These are phyloP conservation scores for Eupristina koningsbergeri DNA, from an alignment of 1,140 invertebrate genomes.

Conservation along the genomic window DNA sequence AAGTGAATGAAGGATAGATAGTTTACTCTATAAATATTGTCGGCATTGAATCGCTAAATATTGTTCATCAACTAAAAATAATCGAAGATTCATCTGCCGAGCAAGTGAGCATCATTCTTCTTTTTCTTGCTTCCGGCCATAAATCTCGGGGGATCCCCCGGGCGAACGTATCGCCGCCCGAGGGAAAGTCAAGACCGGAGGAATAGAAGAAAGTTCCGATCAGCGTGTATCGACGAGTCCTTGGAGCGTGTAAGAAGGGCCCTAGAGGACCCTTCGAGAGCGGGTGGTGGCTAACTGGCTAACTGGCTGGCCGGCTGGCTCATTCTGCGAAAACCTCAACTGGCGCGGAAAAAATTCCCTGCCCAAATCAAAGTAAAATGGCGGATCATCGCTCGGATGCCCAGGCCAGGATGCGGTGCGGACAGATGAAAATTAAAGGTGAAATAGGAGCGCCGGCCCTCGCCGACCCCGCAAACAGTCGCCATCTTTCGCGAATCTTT, in stretches of 20 bases:
- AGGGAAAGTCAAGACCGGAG: background rate
- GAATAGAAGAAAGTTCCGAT: slow-evolving; percentile 6
- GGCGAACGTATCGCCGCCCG: slow-evolving; percentile 3
- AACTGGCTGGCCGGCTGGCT: too few relatives aligned
- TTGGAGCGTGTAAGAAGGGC: too few relatives aligned
- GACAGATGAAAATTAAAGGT: slow-evolving; percentile 8
- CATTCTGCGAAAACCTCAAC: slow-evolving; percentile 47
- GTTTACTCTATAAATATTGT: too few relatives aligned
- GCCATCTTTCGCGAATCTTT: slow-evolving; percentile 47
- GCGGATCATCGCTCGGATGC: too few relatives aligned
- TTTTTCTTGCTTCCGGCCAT: slow-evolving; percentile 25
- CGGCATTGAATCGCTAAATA: background rate
- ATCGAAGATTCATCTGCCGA: background rate
- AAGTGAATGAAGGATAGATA: background rate
- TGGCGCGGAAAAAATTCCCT: slow-evolving; percentile 42
- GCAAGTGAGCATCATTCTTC: background rate
- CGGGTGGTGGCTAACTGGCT: too few relatives aligned
- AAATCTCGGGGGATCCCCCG: background rate
- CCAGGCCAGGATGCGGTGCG: too few relatives aligned
- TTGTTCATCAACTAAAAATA: background rate
- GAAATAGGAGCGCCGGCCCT: slow-evolving; percentile 28
- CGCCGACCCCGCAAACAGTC: background rate
- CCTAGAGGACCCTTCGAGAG: too few relatives aligned
- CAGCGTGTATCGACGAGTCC: slow-evolving; percentile 15
- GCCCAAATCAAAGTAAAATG: too few relatives aligned